A percentile compares a stretch with the other conserved stretches of the same genome.
These are phyloP conservation scores for Drosophila kanapiae DNA, from an alignment of 1,140 invertebrate species.

Conservation along the genomic window DNA sequence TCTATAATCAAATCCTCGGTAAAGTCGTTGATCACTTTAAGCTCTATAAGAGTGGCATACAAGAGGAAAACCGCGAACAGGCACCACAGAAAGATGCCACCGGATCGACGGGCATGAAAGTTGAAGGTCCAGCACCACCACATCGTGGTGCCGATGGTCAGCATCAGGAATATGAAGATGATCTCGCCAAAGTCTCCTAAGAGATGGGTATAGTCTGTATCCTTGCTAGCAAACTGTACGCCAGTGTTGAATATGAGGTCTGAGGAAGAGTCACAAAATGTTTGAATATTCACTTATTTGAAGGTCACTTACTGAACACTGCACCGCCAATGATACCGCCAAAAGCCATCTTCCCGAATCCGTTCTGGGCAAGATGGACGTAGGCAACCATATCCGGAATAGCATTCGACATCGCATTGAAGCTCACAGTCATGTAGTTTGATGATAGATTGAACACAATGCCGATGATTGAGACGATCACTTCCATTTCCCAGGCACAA, in stretches of 20 bases:
- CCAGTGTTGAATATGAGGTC: conserved; percentile 35
- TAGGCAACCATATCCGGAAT: conserved; percentile 48
- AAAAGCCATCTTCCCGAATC: conserved; percentile 66
- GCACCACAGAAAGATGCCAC: conserved; percentile 35
- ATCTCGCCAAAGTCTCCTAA: conserved; percentile 41
- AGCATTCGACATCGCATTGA: conserved; percentile 32
- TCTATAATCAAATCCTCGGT: neutral
- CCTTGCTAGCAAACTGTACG: conserved; percentile 18
- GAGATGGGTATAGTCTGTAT: neutral
- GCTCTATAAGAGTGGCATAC: conserved; percentile 25
- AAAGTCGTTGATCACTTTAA: conserved; percentile 31
- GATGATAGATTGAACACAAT: conserved; percentile 21
- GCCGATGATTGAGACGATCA: conserved; percentile 46
- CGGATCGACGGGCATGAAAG: conserved; percentile 55
- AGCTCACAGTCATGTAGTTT: conserved; percentile 40
- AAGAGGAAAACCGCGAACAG: conserved; percentile 37
- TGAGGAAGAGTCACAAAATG: conserved; percentile 8
- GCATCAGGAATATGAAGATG: conserved; percentile 48
- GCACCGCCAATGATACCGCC: conserved; percentile 49
- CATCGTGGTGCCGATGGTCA: conserved; percentile 25
- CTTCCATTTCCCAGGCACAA: conserved; percentile 58
- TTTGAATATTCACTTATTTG: neutral
- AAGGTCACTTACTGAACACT: conserved; percentile 44
- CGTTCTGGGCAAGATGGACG: conserved; percentile 41
- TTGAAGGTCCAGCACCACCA: conserved; percentile 47